phyloP scores from a whole-genome alignment of 2,888 invertebrate genomes.

The Synergus itoensis region DNA sequence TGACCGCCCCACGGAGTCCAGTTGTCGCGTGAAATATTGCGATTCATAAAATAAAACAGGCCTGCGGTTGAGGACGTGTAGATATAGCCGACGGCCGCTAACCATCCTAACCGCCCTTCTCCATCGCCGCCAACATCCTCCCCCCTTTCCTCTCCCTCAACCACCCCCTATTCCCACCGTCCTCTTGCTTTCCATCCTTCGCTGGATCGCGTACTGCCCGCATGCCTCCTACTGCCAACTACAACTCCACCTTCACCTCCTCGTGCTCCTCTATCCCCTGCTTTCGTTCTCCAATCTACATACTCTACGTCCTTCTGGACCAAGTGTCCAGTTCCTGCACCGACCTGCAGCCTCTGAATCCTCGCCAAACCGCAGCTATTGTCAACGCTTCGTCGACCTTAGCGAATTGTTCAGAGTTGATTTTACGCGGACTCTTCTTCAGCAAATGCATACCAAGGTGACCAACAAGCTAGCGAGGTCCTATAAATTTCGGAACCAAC shows the following conservation, averaged over 20 bases:
- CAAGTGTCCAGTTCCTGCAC: conserved; percentile 52
- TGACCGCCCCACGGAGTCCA: conserved; percentile 75
- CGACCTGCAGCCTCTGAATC: conserved; percentile 65
- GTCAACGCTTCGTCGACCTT: conserved; percentile 59
- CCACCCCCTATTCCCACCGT: conserved; percentile 51
- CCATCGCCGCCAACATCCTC: conserved; percentile 55
- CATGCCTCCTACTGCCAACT: conserved; percentile 51
- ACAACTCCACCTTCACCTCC: conserved; percentile 56
- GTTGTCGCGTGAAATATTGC: conserved; percentile 78
- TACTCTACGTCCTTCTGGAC: conserved; percentile 48
- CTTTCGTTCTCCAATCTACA: conserved; percentile 47
- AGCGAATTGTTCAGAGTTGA: background rate
- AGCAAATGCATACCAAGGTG: background rate
- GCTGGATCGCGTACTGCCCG: conserved; percentile 55
- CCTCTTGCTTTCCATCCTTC: conserved; percentile 52
- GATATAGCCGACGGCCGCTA: conserved; percentile 71
- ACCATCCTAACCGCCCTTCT: conserved; percentile 67
- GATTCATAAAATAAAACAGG: conserved; percentile 78
- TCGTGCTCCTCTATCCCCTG: conserved; percentile 42
- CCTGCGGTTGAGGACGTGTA: conserved; percentile 75
- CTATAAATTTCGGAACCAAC: too few species aligned
- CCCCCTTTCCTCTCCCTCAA: conserved; percentile 50
- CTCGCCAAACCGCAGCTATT: conserved; percentile 73
- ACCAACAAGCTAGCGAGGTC: too few species aligned
- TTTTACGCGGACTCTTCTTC: background rate